Conservation (phyloP, 2,113 vertebrate species). For the Tragelaphus strepsiceros region DNA sequence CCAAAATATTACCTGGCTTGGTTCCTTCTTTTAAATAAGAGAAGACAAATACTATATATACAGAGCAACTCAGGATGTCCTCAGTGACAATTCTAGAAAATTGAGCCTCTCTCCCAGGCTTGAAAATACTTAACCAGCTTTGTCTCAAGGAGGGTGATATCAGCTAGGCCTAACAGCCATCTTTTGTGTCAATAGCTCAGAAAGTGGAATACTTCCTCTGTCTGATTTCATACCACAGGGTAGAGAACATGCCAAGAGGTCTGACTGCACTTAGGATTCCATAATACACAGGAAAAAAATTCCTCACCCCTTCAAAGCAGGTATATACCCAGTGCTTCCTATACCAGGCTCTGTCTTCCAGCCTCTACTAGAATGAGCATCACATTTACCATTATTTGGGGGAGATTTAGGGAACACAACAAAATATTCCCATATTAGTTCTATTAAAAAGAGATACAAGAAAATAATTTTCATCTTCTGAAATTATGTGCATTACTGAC, state of each 20-base stretch:
- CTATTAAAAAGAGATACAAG: not conserved
- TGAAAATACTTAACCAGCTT: not conserved
- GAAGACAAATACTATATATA: not conserved
- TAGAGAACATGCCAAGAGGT: not conserved
- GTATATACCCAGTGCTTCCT: not conserved
- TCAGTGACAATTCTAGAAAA: not conserved
- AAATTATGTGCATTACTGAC: not conserved
- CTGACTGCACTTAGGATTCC: not conserved
- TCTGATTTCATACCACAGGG: not conserved
- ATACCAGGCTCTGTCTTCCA: not conserved
- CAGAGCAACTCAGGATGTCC: not conserved
- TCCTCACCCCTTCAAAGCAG: not conserved
- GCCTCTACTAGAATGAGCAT: not conserved
- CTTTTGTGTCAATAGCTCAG: not conserved
- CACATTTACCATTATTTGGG: not conserved
- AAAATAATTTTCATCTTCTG: slow-evolving; percentile 20
- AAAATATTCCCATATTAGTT: not conserved
- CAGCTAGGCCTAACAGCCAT: not conserved
- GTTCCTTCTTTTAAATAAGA: not conserved
- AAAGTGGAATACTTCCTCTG: not conserved
- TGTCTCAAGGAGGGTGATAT: not conserved
- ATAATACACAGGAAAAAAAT: not conserved
- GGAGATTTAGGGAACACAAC: not conserved
- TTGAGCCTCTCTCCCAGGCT: not conserved
- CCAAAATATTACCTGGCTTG: not conserved